A percentile compares a stretch with the other conserved stretches of the same genome.
These are phyloP conservation scores for Nomada ruficornis DNA, from an alignment of 2,888 invertebrate genomes.

Conservation along the genomic window DNA sequence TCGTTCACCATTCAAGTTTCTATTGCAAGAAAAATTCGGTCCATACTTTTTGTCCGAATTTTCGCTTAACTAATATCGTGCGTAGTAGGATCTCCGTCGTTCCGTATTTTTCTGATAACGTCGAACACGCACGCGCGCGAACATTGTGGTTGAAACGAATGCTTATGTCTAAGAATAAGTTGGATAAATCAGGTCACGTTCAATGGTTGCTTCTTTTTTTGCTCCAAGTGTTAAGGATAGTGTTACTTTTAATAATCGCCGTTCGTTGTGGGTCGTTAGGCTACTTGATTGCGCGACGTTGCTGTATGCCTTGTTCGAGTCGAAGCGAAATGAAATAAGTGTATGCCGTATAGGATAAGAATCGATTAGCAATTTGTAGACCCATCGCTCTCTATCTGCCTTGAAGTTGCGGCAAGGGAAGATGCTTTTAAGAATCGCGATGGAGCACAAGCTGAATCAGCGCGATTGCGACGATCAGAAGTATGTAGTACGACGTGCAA, in stretches of 20 bases:
- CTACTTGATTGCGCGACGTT: too few relatives aligned
- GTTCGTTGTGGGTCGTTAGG: too few relatives aligned
- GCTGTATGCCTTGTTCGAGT: not conserved
- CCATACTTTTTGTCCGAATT: slow-evolving; percentile 57
- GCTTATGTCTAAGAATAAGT: slow-evolving; percentile 60
- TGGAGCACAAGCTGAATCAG: slow-evolving; percentile 44
- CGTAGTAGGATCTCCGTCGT: not conserved
- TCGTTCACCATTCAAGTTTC: not conserved
- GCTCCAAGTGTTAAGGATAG: slow-evolving; percentile 11
- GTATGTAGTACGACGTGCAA: not conserved
- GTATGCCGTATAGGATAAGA: too few relatives aligned
- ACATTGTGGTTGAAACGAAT: slow-evolving; percentile 15
- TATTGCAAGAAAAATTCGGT: slow-evolving; percentile 51
- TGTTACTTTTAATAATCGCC: not conserved
- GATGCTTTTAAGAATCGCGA: slow-evolving; percentile 4
- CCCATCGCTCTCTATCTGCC: not conserved
- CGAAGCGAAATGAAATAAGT: too few relatives aligned
- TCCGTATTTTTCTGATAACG: not conserved
- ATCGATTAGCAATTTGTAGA: too few relatives aligned
- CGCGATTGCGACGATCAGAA: slow-evolving; percentile 28
- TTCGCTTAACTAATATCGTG: not conserved
- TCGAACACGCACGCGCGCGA: not conserved
- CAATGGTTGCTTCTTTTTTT: slow-evolving; percentile 66
- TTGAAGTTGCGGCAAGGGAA: not conserved
- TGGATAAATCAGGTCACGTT: slow-evolving; percentile 70